Conservation (phyloP, 2,797 vertebrate species). For the Hippocampus kuda region DNA sequence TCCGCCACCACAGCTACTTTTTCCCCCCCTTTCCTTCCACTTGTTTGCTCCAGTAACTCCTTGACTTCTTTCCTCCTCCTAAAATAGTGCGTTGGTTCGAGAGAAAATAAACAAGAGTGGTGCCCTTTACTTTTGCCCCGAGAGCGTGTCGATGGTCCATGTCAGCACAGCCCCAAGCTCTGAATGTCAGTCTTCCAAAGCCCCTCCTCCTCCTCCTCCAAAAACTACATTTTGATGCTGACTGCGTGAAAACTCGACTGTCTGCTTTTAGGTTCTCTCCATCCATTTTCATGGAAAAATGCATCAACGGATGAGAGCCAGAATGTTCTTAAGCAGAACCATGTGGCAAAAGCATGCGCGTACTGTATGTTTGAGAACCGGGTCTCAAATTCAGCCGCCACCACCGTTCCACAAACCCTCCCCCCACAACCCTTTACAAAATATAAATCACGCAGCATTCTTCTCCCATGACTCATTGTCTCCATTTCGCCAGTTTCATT, state of each 20-base stretch:
- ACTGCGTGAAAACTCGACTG: constrained; percentile 41
- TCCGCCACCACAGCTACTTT: constrained; percentile 43
- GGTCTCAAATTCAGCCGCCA: constrained; percentile 50
- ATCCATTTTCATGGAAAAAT: background rate
- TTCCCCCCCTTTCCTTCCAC: constrained; percentile 16
- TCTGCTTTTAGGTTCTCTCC: background rate
- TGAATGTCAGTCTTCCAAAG: constrained; percentile 41
- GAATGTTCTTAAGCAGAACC: constrained; percentile 17
- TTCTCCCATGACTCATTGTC: constrained; percentile 64
- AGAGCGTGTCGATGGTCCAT: constrained; percentile 26
- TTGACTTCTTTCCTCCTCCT: constrained; percentile 48
- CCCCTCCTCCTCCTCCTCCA: constrained; percentile 23
- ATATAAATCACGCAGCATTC: constrained; percentile 67
- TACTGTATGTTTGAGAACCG: constrained; percentile 26
- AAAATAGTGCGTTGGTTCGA: constrained; percentile 54
- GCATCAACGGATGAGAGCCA: background rate
- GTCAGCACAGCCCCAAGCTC: constrained; percentile 29
- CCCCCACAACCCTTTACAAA: constrained; percentile 46
- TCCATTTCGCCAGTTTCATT: constrained; percentile 43
- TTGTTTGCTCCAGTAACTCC: constrained; percentile 42
- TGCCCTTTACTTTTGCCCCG: constrained; percentile 45
- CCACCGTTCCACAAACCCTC: background rate
- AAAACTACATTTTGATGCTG: constrained; percentile 34
- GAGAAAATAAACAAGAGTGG: constrained; percentile 55
- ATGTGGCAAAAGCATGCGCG: constrained; percentile 16